These are phyloP conservation scores for Drosophila paramelanica DNA, from an alignment of 2,888 invertebrate species.

Conservation along the genomic window DNA sequence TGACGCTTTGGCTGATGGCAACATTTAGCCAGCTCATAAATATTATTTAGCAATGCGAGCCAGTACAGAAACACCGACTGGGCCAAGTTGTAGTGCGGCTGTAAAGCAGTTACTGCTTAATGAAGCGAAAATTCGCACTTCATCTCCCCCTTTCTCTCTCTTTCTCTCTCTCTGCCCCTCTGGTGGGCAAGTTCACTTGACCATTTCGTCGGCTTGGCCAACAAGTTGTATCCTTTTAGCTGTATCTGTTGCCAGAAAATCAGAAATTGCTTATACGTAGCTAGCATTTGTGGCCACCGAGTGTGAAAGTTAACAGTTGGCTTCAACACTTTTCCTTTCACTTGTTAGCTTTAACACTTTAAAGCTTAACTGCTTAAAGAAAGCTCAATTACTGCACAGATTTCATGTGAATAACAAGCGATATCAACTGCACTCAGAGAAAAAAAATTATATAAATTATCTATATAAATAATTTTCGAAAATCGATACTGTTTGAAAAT, in stretches of 20 bases:
- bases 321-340: conserved; percentile 54
- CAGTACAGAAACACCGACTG: conserved; percentile 19
- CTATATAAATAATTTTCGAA: no score
- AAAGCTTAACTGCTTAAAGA: conserved; percentile 25
- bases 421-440: neutral
- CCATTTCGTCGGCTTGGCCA: conserved; percentile 43
- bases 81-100: conserved; percentile 41
- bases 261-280: conserved; percentile 46
- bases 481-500: no score
- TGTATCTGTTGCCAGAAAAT: conserved; percentile 50
- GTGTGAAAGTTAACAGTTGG: conserved; percentile 59
- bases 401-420: no score
- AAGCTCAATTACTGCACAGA: neutral
- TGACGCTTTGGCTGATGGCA: conserved; percentile 24
- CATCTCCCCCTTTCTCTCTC: conserved; percentile 1
- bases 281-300: conserved; percentile 52
- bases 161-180: neutral
- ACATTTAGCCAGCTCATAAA: conserved; percentile 71
- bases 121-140: conserved; percentile 46
- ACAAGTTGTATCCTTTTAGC: conserved; percentile 63
- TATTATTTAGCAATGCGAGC: conserved; percentile 47
- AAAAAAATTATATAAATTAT: no score
- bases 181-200: conserved; percentile 35
- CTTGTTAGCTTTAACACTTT: conserved; percentile 36
- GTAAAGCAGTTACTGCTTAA: conserved; percentile 53